Evolutionary conservation across 1,140 invertebrate species (phyloP).

Genomic region (Hypsibius dujardini): DNA sequence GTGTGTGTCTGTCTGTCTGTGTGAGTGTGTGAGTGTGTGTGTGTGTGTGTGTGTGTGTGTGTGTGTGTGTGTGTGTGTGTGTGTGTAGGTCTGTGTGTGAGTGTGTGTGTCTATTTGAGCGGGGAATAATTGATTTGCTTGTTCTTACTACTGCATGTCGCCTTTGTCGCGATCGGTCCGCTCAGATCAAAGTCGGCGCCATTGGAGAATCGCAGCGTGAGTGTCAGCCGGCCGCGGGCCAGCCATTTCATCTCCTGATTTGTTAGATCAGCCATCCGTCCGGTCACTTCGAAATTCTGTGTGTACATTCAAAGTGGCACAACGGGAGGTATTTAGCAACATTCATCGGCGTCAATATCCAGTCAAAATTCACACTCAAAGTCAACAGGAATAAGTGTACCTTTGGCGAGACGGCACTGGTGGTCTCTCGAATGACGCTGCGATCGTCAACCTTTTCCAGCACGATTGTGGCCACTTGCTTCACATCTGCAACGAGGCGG

Average conservation of each 20-base stretch:
- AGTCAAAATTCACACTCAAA: neutral
- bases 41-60: no score
- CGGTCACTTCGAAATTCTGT: conserved; percentile 4
- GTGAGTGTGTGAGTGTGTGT: no score
- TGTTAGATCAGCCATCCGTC: neutral
- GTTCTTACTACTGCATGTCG: conserved; percentile 25
- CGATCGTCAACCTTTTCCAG: conserved; percentile 5
- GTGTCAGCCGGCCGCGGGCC: conserved; percentile 46
- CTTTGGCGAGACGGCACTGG: neutral
- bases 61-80: no score
- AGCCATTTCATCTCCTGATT: conserved; percentile 31
- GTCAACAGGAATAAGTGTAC: neutral
- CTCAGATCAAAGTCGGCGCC: conserved; percentile 30
- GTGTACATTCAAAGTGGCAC: no score
- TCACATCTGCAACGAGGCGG: conserved; percentile 6
- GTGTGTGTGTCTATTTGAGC: no score
- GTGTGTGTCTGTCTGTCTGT: no score
- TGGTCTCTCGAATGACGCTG: neutral
- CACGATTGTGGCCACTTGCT: conserved; percentile 1
- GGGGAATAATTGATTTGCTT: no score
- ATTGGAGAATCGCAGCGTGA: conserved; percentile 42
- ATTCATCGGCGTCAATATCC: neutral
- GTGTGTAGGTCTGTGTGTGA: no score
- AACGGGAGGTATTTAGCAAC: neutral
- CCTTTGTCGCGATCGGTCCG: conserved; percentile 23